phyloP scores from a whole-genome alignment of 2,888 invertebrate species.

The Leptinotarsa juncta region DNA sequence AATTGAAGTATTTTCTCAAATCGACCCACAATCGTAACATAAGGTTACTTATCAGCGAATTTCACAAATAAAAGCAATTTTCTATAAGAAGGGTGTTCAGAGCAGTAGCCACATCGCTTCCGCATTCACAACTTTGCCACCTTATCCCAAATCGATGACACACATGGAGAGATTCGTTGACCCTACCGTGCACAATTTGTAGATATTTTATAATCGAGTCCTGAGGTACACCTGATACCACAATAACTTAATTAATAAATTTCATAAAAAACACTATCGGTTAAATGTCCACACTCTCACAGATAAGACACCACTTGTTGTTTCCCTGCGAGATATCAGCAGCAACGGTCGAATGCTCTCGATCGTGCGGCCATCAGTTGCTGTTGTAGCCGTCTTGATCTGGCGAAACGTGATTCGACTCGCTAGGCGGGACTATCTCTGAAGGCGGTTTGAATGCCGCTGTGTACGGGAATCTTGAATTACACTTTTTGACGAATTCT shows the following conservation, averaged over 20 bases:
- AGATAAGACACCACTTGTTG: constrained; percentile 49
- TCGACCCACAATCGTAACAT: too few relatives aligned
- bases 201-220: constrained; percentile 48
- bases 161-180: too few relatives aligned
- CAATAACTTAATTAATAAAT: constrained; percentile 40
- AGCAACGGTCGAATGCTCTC: constrained; percentile 31
- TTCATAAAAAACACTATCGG: constrained; percentile 44
- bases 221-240: constrained; percentile 49
- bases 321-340: constrained; percentile 39
- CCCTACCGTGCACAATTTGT: constrained; percentile 38
- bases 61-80: too few relatives aligned
- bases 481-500: constrained; percentile 79
- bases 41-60: too few relatives aligned
- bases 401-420: constrained; percentile 57
- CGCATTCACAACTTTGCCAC: too few relatives aligned
- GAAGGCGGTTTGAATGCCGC: constrained; percentile 74
- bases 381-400: constrained; percentile 60
- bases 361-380: constrained; percentile 57
- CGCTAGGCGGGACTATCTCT: constrained; percentile 52
- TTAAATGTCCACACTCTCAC: constrained; percentile 45
- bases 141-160: too few relatives aligned
- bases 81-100: too few relatives aligned
- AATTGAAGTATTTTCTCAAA: too few relatives aligned
- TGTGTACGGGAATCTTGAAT: constrained; percentile 82
- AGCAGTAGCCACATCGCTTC: too few relatives aligned